Conservation (phyloP, 2,888 invertebrate genomes). For the Eucriotettix oculatus region DNA sequence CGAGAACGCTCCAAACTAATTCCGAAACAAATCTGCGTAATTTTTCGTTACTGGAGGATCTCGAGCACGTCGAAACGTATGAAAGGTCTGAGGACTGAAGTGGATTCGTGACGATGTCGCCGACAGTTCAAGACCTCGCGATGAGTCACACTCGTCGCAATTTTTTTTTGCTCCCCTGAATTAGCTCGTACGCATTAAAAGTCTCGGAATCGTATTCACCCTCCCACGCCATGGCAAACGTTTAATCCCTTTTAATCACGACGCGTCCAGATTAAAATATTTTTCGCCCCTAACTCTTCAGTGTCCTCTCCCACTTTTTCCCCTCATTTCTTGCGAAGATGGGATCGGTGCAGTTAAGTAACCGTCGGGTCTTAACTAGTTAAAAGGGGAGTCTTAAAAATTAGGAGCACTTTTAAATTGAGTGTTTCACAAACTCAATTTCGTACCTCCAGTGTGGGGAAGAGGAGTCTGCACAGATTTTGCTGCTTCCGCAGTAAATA, state of each 20-base stretch:
- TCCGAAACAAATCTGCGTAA: too few relatives aligned
- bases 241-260: slow-evolving; percentile 20
- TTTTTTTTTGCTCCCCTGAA: too few relatives aligned
- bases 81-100: too few relatives aligned
- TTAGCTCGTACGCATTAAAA: too few relatives aligned
- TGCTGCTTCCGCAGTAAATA: not conserved
- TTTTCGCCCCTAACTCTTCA: slow-evolving; percentile 14
- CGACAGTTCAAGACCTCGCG: too few relatives aligned
- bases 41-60: too few relatives aligned
- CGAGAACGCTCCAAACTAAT: too few relatives aligned
- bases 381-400: slow-evolving; percentile 4
- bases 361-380: slow-evolving; percentile 6
- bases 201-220: not conserved
- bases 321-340: too few relatives aligned
- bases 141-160: too few relatives aligned
- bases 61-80: too few relatives aligned
- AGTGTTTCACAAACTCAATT: not conserved
- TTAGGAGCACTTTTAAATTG: not conserved
- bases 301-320: too few relatives aligned
- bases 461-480: not conserved
- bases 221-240: not conserved
- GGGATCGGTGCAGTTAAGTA: not conserved
- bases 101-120: too few relatives aligned
- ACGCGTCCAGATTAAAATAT: slow-evolving; percentile 24
- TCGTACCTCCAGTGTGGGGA: not conserved